Base-by-base conservation (phyloP, 2,888 invertebrate genomes). In the Agrotis ipsilon region DNA sequence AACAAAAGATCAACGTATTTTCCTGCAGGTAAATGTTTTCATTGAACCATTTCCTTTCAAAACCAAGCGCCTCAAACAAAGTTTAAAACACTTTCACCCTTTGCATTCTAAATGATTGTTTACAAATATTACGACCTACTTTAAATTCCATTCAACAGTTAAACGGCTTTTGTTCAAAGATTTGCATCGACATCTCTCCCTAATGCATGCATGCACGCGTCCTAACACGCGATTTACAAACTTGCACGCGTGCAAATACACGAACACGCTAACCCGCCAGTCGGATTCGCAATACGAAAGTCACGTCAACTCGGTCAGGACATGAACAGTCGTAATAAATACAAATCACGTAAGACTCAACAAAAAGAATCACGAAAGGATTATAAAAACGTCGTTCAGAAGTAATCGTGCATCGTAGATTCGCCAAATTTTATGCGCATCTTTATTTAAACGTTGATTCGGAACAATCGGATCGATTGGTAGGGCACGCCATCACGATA, bases 381-480 rank as follows among this genome's bases (percentile, higher is more conserved):
- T 86, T 85, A 88, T 87, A 87, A 89, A 90, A 90, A 88, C 86
- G 87, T 86, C 88, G 81, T 87, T 84, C 80, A 81, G 75, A 80
- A 71, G 84, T 85, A 85, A 88, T 85, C 92, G 89, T 89, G 91
- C 89, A 91, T 88, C 86, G 86, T 86, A 91, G 88, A 86, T 91
- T 93, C 87, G 91, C 91, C 91, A 89, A 93, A 93, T 93, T 92
- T 91, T 92, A 92, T 92, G 92, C 94, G 91, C 92, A 92, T 94
- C 94, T 94, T 93, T 92, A 92, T 93, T 90, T 91, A 89, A 91
- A 88, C 89, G 88, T 86, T 87, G 87, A 87, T 88, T 89, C 87
- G 86, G 85, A 86, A 86, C 86, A 87, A 87, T 78, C 80, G 87
- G 91, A 95, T 95, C 95, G 96, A 96, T 95, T 92, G 91, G 80